Conservation (phyloP, 37 sponge, comb jelly and placozoan genomes). For the Hormiphora californensis region DNA sequence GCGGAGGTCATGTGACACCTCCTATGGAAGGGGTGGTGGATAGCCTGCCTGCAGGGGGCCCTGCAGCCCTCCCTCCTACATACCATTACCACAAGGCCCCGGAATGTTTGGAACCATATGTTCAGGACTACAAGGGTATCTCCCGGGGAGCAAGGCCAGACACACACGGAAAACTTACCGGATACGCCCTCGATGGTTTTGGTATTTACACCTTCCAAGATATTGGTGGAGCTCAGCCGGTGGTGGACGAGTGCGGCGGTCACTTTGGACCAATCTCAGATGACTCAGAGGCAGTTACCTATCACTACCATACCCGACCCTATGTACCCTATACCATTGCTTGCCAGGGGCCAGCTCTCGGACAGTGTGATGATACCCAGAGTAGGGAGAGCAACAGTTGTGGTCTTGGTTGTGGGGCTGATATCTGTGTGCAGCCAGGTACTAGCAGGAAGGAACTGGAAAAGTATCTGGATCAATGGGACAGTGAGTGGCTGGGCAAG, state of each 20-base stretch:
- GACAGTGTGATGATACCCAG: not conserved
- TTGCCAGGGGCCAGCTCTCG: constrained; percentile 20
- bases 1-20: constrained; percentile 20
- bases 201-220: not conserved
- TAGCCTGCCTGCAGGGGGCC: not conserved
- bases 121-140: not conserved
- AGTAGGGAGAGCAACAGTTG: not conserved
- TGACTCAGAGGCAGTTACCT: not conserved
- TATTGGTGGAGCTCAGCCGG: not conserved
- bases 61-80: not conserved
- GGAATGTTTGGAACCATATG: not conserved
- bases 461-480: not conserved
- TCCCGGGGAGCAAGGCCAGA: not conserved
- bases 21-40: not conserved
- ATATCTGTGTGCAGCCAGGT: constrained; percentile 24
- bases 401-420: not conserved
- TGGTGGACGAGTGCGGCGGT: constrained; percentile 41
- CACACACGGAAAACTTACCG: not conserved
- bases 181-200: constrained; percentile 23
- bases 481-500: not conserved
- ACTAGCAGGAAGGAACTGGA: not conserved
- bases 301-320: constrained; percentile 27
- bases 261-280: not conserved
- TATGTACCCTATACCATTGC: constrained; percentile 33
- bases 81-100: constrained; percentile 29